A percentile compares a stretch with the other conserved stretches of the same genome.
Conservation (phyloP, 2,113 vertebrate genomes). For the Fulica atra region DNA sequence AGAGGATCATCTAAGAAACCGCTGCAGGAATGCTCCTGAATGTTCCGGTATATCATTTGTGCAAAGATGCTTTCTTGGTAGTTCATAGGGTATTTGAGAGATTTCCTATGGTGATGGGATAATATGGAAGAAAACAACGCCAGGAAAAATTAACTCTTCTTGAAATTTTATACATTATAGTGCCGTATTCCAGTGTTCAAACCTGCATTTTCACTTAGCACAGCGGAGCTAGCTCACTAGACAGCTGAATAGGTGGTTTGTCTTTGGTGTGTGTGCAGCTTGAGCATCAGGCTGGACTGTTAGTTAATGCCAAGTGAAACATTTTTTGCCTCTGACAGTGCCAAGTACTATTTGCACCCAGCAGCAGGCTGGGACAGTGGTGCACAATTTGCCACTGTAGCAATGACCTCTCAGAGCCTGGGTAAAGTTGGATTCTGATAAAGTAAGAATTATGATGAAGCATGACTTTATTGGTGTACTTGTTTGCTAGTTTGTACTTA, state of each 20-base stretch:
- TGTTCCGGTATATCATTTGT: not conserved
- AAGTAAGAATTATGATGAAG: not conserved
- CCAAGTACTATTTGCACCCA: not conserved
- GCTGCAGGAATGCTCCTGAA: not conserved
- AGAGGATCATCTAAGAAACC: not conserved
- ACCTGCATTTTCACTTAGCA: constrained; percentile 43
- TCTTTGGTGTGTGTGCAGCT: not conserved
- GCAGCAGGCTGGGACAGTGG: not conserved
- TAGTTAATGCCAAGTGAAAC: constrained; percentile 31
- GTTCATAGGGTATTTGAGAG: not conserved
- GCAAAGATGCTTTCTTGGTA: not conserved
- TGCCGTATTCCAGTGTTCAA: not conserved
- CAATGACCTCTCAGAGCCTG: not conserved
- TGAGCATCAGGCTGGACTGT: not conserved
- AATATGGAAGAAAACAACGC: not conserved
- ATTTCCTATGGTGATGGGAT: not conserved
- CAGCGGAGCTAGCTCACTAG: not conserved
- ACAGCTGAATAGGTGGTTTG: constrained; percentile 17
- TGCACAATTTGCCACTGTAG: not conserved
- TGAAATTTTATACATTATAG: not conserved
- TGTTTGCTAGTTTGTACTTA: not conserved
- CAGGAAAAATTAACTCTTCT: constrained; percentile 12
- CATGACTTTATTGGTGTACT: not conserved
- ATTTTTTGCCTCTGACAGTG: not conserved
- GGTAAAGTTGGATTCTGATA: not conserved